Conservation (phyloP, 2,888 invertebrate genomes). For the Macroteleia sp. region DNA sequence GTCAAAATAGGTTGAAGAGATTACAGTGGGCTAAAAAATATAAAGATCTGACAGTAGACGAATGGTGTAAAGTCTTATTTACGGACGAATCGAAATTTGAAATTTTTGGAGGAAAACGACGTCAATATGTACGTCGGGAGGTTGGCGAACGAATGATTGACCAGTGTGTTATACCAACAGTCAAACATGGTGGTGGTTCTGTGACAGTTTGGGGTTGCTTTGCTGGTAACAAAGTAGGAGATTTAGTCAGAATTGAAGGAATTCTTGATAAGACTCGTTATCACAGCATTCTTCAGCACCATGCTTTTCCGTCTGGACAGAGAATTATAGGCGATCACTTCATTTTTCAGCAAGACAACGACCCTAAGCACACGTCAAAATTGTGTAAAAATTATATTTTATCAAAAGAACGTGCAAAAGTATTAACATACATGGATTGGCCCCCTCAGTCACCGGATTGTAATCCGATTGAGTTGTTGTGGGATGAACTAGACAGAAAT, state of each 20-base stretch:
- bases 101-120: constrained; percentile 30
- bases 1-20: background rate
- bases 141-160: constrained; percentile 18
- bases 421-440: constrained; percentile 39
- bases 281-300: constrained; percentile 45
- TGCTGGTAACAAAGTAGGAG: constrained; percentile 32
- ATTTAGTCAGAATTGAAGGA: constrained; percentile 62
- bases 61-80: background rate
- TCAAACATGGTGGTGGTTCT: constrained; percentile 64
- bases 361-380: constrained; percentile 13
- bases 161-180: constrained; percentile 48
- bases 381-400: constrained; percentile 56
- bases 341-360: constrained; percentile 55
- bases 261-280: constrained; percentile 62
- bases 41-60: background rate
- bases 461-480: constrained; percentile 45
- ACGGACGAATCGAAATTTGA: constrained; percentile 43
- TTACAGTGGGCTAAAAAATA: constrained; percentile 3
- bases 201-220: constrained; percentile 63
- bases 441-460: constrained; percentile 43
- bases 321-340: constrained; percentile 55
- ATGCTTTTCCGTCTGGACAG: constrained; percentile 46
- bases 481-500: constrained; percentile 49
- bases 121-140: constrained; percentile 37
- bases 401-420: constrained; percentile 15